A percentile compares a stretch with the other conserved stretches of the same genome.
phyloP scores from a whole-genome alignment of 1,140 invertebrate species.

The Zaprionus inermis region DNA sequence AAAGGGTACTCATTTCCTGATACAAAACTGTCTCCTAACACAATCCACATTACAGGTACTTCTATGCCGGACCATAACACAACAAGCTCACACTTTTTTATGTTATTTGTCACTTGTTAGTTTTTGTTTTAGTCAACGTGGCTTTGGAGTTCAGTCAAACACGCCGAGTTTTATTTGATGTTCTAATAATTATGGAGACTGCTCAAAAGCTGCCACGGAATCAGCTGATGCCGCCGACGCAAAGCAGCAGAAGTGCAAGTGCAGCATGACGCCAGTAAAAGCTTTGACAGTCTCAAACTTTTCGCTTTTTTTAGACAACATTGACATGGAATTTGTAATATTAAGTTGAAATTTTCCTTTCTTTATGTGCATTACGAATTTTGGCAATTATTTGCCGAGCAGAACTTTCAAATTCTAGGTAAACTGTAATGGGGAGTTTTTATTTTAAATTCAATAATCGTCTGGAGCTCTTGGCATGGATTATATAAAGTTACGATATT shows the following conservation, averaged over 20 bases:
- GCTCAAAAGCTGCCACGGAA: slow-evolving; percentile 4
- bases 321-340: slow-evolving; percentile 19
- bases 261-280: slow-evolving; percentile 19
- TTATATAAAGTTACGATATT: not conserved
- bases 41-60: not conserved
- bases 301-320: slow-evolving; percentile 23
- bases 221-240: slow-evolving; percentile 12
- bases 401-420: not conserved
- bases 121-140: slow-evolving; percentile 21
- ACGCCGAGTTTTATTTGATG: slow-evolving; percentile 45
- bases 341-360: not conserved
- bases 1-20: too few relatives aligned
- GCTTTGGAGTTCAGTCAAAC: slow-evolving; percentile 13
- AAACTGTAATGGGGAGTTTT: not conserved
- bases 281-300: slow-evolving; percentile 38
- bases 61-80: too few relatives aligned
- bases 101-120: slow-evolving; percentile 11
- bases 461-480: not conserved
- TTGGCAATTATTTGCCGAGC: slow-evolving; percentile 14
- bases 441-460: not conserved
- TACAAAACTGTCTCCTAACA: not conserved
- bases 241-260: not conserved
- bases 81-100: not conserved
- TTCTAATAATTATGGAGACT: slow-evolving; percentile 44
- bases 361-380: slow-evolving; percentile 7